Conservation (phyloP, 2,888 invertebrate species). For the Oligia strigilis region DNA sequence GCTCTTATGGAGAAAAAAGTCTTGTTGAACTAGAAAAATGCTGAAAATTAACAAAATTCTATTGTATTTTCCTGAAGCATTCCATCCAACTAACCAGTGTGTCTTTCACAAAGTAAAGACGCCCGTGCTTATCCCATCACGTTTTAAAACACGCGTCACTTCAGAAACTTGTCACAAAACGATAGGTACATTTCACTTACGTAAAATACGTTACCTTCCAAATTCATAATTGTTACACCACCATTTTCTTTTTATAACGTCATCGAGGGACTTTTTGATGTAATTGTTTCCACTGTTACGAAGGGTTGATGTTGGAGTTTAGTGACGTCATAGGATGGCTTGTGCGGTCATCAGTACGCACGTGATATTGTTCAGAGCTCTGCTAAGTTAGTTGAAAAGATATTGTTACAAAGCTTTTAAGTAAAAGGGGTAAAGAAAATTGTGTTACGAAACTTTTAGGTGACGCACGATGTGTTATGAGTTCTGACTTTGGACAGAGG, state of each 20-base stretch:
- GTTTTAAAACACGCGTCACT: slow-evolving; percentile 39
- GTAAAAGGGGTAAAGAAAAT: slow-evolving; percentile 3
- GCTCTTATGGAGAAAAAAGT: neutral
- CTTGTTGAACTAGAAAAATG: neutral
- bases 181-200: slow-evolving; percentile 11
- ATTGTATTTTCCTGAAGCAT: neutral
- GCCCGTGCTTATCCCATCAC: slow-evolving; percentile 19
- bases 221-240: slow-evolving; percentile 11
- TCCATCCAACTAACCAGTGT: neutral
- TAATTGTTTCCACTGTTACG: slow-evolving; percentile 14
- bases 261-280: slow-evolving; percentile 10
- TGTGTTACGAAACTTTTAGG: slow-evolving; percentile 11
- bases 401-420: slow-evolving; percentile 2
- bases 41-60: neutral
- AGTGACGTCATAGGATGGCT: neutral
- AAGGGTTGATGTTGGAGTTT: neutral
- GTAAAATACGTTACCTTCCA: slow-evolving; percentile 15
- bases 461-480: neutral
- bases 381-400: neutral
- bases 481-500: neutral
- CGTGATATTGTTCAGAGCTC: slow-evolving; percentile 15
- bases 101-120: slow-evolving; percentile 5
- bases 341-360: slow-evolving; percentile 18
- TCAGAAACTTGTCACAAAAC: neutral
- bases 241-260: slow-evolving; percentile 10